Conservation (phyloP, 2,888 invertebrate species). For the Epirrita christyi region DNA sequence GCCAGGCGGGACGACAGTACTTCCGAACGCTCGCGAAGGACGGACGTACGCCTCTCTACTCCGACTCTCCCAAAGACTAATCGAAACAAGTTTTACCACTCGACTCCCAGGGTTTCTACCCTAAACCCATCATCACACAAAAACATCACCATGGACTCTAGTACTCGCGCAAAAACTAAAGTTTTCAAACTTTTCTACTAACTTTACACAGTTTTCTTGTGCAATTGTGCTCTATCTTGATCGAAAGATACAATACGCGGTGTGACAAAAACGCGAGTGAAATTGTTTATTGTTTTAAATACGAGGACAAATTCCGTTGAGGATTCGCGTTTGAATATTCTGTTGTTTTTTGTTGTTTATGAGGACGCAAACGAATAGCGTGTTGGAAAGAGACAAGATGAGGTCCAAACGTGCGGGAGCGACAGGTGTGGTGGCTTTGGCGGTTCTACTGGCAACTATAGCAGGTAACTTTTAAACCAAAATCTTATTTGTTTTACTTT, state of each 20-base stretch:
- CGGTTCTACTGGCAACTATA: constrained; percentile 73
- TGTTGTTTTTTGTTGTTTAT: constrained; percentile 70
- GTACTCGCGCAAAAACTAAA: constrained; percentile 52
- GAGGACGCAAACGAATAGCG: constrained; percentile 64
- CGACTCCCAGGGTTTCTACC: constrained; percentile 43
- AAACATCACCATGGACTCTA: constrained; percentile 66
- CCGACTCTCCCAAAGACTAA: constrained; percentile 45
- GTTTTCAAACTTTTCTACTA: constrained; percentile 52
- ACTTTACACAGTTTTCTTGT: constrained; percentile 63
- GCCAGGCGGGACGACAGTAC: constrained; percentile 66
- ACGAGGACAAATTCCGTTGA: constrained; percentile 65
- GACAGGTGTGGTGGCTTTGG: constrained; percentile 81
- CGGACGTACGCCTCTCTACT: constrained; percentile 62
- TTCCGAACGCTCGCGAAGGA: constrained; percentile 59
- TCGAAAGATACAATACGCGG: constrained; percentile 65
- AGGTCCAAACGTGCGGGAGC: constrained; percentile 67
- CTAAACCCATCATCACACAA: constrained; percentile 37
- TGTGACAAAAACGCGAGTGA: constrained; percentile 73
- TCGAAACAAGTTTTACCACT: constrained; percentile 77
- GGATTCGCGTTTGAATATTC: constrained; percentile 63
- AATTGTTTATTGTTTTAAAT: constrained; percentile 71
- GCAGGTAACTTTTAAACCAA: constrained; percentile 69
- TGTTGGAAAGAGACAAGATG: constrained; percentile 81
- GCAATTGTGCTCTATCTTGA: constrained; percentile 73
- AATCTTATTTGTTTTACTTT: constrained; percentile 18